These are phyloP conservation scores for Xanthia icteritia DNA, from an alignment of 2,888 invertebrate species.

Conservation along the genomic window DNA sequence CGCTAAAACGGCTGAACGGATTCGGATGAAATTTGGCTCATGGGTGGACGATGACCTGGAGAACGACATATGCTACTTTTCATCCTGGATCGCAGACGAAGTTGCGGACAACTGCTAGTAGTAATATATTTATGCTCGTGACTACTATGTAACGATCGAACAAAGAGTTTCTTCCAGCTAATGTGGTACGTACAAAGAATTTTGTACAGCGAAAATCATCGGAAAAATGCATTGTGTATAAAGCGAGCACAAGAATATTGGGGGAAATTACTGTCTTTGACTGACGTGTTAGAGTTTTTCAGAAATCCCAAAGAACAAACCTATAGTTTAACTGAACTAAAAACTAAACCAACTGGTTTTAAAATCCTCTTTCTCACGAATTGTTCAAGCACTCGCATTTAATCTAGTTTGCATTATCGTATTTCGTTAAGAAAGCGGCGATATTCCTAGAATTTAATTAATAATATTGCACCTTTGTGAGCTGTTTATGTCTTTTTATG, in stretches of 20 bases:
- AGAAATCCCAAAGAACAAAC: neutral
- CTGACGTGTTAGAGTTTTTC: neutral
- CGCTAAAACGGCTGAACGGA: no score
- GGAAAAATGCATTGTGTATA: slow-evolving; percentile 22
- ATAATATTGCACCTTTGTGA: neutral
- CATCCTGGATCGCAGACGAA: no score
- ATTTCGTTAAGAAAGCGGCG: slow-evolving; percentile 19
- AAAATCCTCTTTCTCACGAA: neutral
- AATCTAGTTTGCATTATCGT: slow-evolving; percentile 23
- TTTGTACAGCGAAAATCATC: slow-evolving; percentile 32
- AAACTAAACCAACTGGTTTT: neutral
- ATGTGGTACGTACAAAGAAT: slow-evolving; percentile 23
- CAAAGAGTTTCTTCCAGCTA: slow-evolving; percentile 29
- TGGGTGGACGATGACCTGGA: no score
- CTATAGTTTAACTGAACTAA: neutral
- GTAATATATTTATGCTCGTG: neutral
- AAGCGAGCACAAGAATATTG: neutral
- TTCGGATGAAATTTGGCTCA: no score
- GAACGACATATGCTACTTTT: no score
- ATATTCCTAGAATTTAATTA: slow-evolving; percentile 17
- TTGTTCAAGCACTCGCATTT: neutral
- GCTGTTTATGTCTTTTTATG: neutral
- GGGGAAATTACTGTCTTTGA: neutral
- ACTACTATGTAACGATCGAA: slow-evolving; percentile 10
- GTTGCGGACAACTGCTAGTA: no score